A percentile compares a stretch with the other conserved stretches of the same genome.
Conservation (phyloP, 2,797 vertebrate genomes). For the Notolepis coatsorum region DNA sequence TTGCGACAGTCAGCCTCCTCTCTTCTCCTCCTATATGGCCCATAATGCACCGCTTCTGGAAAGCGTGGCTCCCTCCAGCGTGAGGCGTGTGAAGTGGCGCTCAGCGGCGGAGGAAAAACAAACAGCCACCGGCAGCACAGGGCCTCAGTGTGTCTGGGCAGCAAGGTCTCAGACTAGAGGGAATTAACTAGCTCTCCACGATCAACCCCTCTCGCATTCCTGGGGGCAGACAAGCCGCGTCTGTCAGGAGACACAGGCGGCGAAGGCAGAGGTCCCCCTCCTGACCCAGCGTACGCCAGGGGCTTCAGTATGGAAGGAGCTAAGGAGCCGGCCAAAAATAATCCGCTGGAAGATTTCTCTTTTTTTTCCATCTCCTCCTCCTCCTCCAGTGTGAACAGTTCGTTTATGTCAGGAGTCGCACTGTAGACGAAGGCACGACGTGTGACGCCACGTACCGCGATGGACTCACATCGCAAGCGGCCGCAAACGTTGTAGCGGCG, state of each 20-base stretch:
- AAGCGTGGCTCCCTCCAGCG: constrained; percentile 69
- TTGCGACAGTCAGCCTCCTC: constrained; percentile 55
- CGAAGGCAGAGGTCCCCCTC: constrained; percentile 47
- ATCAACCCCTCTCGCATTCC: constrained; percentile 74
- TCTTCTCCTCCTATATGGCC: constrained; percentile 56
- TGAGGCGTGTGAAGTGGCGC: constrained; percentile 73
- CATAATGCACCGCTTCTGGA: constrained; percentile 69
- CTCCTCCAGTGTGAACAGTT: constrained; percentile 13
- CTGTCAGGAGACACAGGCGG: constrained; percentile 63
- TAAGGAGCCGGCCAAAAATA: constrained; percentile 3
- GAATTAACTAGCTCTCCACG: constrained; percentile 69
- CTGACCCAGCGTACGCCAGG: constrained; percentile 54
- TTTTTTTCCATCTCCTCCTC: too few species aligned
- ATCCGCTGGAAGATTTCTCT: constrained; percentile 2
- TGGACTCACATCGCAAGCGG: background rate
- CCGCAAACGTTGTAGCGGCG: too few species aligned
- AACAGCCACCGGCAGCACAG: constrained; percentile 76
- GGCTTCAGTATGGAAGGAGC: constrained; percentile 26
- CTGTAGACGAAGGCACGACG: constrained; percentile 20
- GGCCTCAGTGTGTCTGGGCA: constrained; percentile 77
- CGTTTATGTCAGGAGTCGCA: constrained; percentile 1
- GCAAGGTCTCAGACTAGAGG: constrained; percentile 66
- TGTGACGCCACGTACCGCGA: background rate
- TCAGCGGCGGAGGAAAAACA: constrained; percentile 78
- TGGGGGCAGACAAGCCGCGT: constrained; percentile 70